Base-by-base conservation (phyloP, 2,797 vertebrate species). In the Silurus lanzhouensis region DNA sequence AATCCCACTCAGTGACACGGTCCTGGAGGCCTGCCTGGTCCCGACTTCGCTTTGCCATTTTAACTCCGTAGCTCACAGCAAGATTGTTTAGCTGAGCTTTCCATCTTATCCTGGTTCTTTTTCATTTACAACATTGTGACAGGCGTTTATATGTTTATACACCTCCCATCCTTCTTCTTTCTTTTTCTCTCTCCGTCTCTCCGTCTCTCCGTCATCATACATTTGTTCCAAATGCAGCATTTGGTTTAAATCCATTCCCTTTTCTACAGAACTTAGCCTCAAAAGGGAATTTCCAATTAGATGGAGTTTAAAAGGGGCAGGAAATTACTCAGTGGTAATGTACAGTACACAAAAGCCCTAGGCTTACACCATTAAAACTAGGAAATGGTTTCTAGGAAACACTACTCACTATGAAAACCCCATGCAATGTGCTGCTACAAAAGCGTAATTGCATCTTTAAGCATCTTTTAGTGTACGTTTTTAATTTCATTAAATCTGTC, bases 221-320 rank as follows among this genome's bases (percentile, higher is more conserved):
- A 58, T 70, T 55, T 48, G 22, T 60, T 68, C 52, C 66, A 46
- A 61, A 84, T 31, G 3, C 5, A 27, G 19, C 48, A 19, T 27
- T 52, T 78, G 2, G 27, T 19, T 83, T 46, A 76, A 38, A 44
- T 25, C 60, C 1, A 14, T 44, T 57, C 2, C 20, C n/a, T 75
- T 75, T 83, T 75, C 22, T 7, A 61, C 60, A 12, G 10, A 44
- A 61, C 12, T 61, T 78, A 38, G 60, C 60, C 57, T 78, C 0
- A 38, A 60, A 78, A 61, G 38, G 57, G 19, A 78, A 78, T 61
- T 78, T 78, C 57, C 57, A 61, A 78, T 78, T 77, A 38, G 66
- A 83, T 52, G 3, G 17, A 57, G 25, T 64, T 83, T 74, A 83
- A 83, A 15, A 76, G 71, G 76, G 31, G 44, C 68, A 83, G 82